These are phyloP conservation scores for Germaria angustata DNA, from an alignment of 2,888 invertebrate species.

Conservation along the genomic window DNA sequence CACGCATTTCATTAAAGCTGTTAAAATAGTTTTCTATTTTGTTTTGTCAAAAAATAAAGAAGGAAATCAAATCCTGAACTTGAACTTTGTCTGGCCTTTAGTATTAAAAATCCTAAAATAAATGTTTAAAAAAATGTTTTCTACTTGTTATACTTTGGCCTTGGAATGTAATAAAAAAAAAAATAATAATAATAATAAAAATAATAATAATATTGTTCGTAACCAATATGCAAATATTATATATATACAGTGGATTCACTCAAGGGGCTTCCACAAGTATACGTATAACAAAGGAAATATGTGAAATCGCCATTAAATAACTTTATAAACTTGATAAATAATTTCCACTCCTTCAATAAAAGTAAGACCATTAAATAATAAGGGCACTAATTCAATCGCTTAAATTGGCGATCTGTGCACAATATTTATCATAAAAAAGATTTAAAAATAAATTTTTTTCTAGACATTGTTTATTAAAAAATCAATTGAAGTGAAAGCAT, in stretches of 20 bases:
- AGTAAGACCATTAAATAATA: not conserved
- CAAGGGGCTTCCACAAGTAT: not conserved
- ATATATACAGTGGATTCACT: not conserved
- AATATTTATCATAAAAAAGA: too few relatives aligned
- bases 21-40: not conserved
- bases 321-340: conserved; percentile 6
- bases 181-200: too few relatives aligned
- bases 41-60: not conserved
- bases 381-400: too few relatives aligned
- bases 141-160: conserved; percentile 19
- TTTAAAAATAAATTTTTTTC: too few relatives aligned
- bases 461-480: too few relatives aligned
- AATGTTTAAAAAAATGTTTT: conserved; percentile 3
- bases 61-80: too few relatives aligned
- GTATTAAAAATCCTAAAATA: not conserved
- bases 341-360: conserved; percentile 11
- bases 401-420: too few relatives aligned
- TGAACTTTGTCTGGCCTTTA: conserved; percentile 51
- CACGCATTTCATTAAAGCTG: not conserved
- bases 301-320: conserved; percentile 22
- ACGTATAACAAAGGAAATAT: conserved; percentile 9
- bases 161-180: conserved; percentile 6
- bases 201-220: not conserved
- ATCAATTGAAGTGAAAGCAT: too few relatives aligned
- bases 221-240: not conserved